These are phyloP conservation scores for Poeciliopsis presidionis DNA, from an alignment of 2,797 vertebrate genomes.

Conservation along the genomic window DNA sequence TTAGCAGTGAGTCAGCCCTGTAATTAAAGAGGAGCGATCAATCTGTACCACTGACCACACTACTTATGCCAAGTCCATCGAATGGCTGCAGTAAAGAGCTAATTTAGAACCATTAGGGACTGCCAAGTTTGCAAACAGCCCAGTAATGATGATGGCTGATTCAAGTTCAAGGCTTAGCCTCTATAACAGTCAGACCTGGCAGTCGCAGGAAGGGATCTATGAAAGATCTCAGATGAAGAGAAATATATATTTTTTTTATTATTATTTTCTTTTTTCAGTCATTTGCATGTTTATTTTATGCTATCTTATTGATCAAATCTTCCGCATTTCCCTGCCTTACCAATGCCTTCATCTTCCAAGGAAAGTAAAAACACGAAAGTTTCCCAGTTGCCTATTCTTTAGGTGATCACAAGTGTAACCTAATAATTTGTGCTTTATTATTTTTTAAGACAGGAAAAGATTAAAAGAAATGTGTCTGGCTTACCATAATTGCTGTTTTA, in stretches of 20 bases:
- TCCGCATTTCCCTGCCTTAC: conserved; percentile 16
- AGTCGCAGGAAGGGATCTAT: conserved; percentile 45
- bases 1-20: conserved; percentile 74
- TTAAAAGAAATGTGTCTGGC: too few species aligned
- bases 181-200: conserved; percentile 72
- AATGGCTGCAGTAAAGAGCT: conserved; percentile 83
- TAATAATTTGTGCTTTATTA: background rate
- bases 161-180: conserved; percentile 79
- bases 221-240: conserved; percentile 47
- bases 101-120: conserved; percentile 87
- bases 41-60: conserved; percentile 81
- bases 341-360: conserved; percentile 14
- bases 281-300: conserved; percentile 35
- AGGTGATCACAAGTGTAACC: background rate
- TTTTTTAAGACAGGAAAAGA: too few species aligned
- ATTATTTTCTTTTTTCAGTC: conserved; percentile 2
- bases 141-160: conserved; percentile 84
- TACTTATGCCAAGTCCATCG: conserved; percentile 83
- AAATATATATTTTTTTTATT: conserved; percentile 31
- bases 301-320: conserved; percentile 42
- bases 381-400: conserved; percentile 11
- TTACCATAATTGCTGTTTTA: too few species aligned
- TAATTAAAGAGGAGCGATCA: conserved; percentile 86
- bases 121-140: conserved; percentile 86
- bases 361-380: conserved; percentile 3